These are phyloP conservation scores for Rafetus swinhoei DNA, from an alignment of 2,113 vertebrate species.

Conservation along the genomic window DNA sequence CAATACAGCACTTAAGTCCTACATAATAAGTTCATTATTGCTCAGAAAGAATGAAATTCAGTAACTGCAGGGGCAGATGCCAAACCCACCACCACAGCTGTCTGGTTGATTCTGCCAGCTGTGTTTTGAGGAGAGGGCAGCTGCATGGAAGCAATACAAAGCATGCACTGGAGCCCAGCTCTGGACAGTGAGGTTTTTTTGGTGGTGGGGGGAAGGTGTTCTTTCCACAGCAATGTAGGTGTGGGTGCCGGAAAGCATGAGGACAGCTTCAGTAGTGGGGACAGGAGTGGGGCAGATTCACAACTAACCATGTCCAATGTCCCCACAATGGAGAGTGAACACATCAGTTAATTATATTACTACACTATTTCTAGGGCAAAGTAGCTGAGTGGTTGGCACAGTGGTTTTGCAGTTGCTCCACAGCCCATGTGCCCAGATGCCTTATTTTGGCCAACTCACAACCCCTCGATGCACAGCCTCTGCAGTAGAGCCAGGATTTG, in stretches of 20 bases:
- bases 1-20: not conserved
- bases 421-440: not conserved
- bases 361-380: not conserved
- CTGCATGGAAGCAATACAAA: not conserved
- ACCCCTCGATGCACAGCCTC: not conserved
- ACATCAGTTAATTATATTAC: not conserved
- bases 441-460: not conserved
- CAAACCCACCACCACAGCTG: not conserved
- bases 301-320: not conserved
- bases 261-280: not conserved
- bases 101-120: not conserved
- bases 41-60: not conserved
- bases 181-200: accelerated
- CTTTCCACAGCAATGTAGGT: not conserved
- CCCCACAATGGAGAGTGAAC: not conserved
- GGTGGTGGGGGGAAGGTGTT: not conserved
- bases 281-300: not conserved
- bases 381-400: not conserved
- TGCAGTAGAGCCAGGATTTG: not conserved
- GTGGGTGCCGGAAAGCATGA: not conserved
- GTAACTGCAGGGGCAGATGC: not conserved
- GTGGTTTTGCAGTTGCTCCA: not conserved
- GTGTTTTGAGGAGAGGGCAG: not conserved
- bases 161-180: not conserved
- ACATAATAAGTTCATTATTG: not conserved